Evolutionary conservation across 2,797 vertebrate species (phyloP).

Genomic region (Helicolenus hilgendorfi): DNA sequence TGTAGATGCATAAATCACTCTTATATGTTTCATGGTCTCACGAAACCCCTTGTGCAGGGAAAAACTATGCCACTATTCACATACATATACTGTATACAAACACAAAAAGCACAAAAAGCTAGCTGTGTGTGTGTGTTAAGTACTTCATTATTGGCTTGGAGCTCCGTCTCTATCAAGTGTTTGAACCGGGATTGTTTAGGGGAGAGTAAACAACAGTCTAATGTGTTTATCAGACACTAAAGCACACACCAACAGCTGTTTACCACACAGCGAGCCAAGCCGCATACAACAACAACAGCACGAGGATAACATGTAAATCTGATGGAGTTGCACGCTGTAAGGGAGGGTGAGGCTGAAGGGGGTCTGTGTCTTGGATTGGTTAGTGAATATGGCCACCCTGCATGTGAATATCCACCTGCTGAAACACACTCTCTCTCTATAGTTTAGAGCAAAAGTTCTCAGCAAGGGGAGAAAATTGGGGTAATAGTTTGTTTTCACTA

Average conservation of each 20-base stretch:
- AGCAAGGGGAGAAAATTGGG: not conserved
- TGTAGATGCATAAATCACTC: slow-evolving; percentile 13
- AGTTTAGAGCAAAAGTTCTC: no score
- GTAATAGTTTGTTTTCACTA: not conserved
- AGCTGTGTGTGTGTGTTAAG: not conserved
- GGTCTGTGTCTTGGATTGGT: not conserved
- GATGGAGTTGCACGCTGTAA: not conserved
- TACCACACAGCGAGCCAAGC: slow-evolving; percentile 66
- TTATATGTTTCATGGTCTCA: not conserved
- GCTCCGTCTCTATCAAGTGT: slow-evolving; percentile 59
- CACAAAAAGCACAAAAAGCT: not conserved
- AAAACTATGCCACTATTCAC: not conserved
- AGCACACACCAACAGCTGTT: slow-evolving; percentile 79
- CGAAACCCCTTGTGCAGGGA: not conserved
- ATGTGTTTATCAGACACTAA: slow-evolving; percentile 82
- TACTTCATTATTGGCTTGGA: slow-evolving; percentile 60
- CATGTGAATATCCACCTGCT: slow-evolving; percentile 20
- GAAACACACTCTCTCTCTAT: not conserved
- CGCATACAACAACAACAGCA: slow-evolving; percentile 67
- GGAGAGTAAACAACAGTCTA: slow-evolving; percentile 80
- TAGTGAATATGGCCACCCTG: slow-evolving; percentile 10
- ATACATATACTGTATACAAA: not conserved
- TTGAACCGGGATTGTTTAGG: slow-evolving; percentile 77
- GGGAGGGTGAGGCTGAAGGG: slow-evolving; percentile 29
- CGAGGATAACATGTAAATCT: slow-evolving; percentile 44